A percentile compares a stretch with the other conserved stretches of the same genome.
These are phyloP conservation scores for Watsonalla cultraria DNA, from an alignment of 2,888 invertebrate genomes.

Conservation along the genomic window DNA sequence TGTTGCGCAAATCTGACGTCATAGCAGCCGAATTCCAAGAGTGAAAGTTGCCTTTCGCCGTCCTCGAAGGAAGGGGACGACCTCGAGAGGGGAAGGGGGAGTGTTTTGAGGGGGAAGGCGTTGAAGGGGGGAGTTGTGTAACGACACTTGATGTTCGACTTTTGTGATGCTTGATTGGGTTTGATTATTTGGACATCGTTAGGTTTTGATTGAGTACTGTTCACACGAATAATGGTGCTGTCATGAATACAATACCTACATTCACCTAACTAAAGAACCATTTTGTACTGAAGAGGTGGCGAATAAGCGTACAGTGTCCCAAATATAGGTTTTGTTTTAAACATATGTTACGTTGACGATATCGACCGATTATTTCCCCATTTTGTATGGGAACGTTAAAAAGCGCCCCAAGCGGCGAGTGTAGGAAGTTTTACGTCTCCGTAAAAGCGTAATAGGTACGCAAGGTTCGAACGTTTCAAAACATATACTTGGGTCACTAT, in stretches of 20 bases:
- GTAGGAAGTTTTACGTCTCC: no score
- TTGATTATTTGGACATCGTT: background rate
- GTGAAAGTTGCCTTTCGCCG: constrained; percentile 73
- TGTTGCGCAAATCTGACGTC: constrained; percentile 72
- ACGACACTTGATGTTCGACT: constrained; percentile 29
- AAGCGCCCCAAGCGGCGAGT: no score
- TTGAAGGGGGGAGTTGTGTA: constrained; percentile 33
- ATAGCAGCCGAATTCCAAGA: constrained; percentile 57
- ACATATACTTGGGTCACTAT: no score
- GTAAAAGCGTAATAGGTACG: no score
- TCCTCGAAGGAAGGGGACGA: constrained; percentile 44
- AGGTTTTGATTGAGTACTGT: background rate
- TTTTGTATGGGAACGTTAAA: no score
- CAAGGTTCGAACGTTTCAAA: no score
- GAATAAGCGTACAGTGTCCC: no score
- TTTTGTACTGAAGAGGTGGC: no score
- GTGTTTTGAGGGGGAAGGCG: constrained; percentile 9
- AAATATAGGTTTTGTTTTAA: no score
- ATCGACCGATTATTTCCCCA: no score
- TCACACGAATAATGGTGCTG: constrained; percentile 1
- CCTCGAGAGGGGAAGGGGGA: constrained; percentile 42
- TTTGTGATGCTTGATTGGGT: constrained; percentile 9
- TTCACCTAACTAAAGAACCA: no score
- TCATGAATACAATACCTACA: background rate
- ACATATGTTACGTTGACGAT: no score